Evolutionary conservation across 2,113 vertebrate species (phyloP), one percentile per base, ranked within the genome.

Genomic region (Irena cyanogastra): DNA sequence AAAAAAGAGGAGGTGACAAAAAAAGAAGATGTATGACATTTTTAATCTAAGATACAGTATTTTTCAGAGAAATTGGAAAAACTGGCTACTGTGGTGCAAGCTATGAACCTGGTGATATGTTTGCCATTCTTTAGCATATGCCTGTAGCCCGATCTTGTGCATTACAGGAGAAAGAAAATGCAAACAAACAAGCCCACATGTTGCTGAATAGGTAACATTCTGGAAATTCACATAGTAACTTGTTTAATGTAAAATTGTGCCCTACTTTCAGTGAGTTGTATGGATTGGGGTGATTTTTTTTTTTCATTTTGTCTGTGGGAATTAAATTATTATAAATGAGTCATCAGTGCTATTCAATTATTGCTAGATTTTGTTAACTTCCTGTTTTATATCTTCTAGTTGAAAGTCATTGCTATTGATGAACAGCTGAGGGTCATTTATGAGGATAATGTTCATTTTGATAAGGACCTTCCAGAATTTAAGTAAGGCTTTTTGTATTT

Each of bases 331-430:
- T 76, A 56, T 60, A 60, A 75, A 75, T 52, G 50, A 86, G 10
- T 54, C 68, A 28, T 65, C n/a, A 30, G 20, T 50, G 16, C 59
- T 77, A 35, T 90, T 80, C 66, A 92, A 69, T 86, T 89, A 52
- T 28, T 83, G 27, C 59, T 74, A 23, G 15, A 64, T 93, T 93
- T 54, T 93, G 54, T 91, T 74, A 72, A 85, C 77, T 59, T 44
- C n/a, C 54, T 84, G 87, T 87, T 87, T 91, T 91, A 56, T 95
- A 50, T 90, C 60, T 96, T 96, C 50, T 94, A 99, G 99, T 96
- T 99, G 94, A 99, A 99, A 97, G 99, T 98, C 33, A 97, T 99
- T 79, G 99, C 98, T 33, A 65, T 99, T 30, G 98, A 99, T 96
- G 97, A 95, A 61, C 82, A 95, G 27, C 97, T 99, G 93, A 96